A percentile compares a stretch with the other conserved stretches of the same genome.
These are phyloP conservation scores for Hypomesus transpacificus DNA, from an alignment of 2,113 vertebrate genomes.

Conservation along the genomic window DNA sequence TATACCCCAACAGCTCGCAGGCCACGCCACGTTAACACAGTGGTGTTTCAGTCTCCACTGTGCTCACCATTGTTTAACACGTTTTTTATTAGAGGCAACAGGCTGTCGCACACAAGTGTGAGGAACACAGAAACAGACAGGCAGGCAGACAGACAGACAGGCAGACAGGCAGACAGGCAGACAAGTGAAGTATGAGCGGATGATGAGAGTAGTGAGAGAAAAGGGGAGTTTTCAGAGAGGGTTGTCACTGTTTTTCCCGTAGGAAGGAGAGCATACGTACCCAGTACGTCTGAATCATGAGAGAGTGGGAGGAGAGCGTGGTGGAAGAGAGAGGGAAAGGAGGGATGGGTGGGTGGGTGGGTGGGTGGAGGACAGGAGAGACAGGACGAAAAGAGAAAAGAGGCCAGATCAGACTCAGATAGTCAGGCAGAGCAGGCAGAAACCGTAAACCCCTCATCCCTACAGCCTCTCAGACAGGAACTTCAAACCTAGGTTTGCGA, in stretches of 20 bases:
- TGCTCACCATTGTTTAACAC: background rate
- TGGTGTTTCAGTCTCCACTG: constrained; percentile 13
- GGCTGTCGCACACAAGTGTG: constrained; percentile 56
- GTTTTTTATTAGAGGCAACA: constrained; percentile 43
- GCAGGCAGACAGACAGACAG: constrained; percentile 63
- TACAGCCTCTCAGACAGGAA: background rate
- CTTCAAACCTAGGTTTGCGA: no score
- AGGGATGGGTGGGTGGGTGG: constrained; percentile 21
- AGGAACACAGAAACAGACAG: constrained; percentile 64
- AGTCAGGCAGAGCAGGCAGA: constrained; percentile 40
- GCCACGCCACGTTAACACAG: constrained; percentile 39
- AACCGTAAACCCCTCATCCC: background rate
- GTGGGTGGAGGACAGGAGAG: constrained; percentile 51
- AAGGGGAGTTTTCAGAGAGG: constrained; percentile 19
- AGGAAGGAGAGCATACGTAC: constrained; percentile 76
- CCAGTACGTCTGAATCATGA: constrained; percentile 82
- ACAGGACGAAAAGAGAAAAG: constrained; percentile 68
- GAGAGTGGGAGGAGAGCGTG: constrained; percentile 38
- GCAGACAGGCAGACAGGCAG: constrained; percentile 65
- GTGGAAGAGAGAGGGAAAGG: constrained; percentile 30
- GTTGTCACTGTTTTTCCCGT: constrained; percentile 34
- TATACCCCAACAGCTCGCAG: constrained; percentile 16
- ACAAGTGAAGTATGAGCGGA: constrained; percentile 51
- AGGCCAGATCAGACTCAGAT: constrained; percentile 67
- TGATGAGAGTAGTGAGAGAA: constrained; percentile 51